A percentile compares a stretch with the other conserved stretches of the same genome.
phyloP scores from a whole-genome alignment of 2,113 vertebrate genomes.

The Scopus umbretta region DNA sequence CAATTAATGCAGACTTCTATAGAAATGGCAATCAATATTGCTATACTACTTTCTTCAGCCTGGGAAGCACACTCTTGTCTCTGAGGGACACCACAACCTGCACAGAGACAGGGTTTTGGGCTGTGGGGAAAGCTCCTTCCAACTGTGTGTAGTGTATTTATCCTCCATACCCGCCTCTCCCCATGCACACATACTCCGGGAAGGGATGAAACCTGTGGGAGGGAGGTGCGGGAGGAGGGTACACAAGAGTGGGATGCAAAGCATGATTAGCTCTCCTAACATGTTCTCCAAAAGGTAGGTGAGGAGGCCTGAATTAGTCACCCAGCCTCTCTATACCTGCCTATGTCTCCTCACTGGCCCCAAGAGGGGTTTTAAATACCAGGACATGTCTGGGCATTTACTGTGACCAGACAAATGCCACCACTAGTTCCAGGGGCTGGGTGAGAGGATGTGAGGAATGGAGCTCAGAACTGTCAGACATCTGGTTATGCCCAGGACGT shows the following conservation, averaged over 20 bases:
- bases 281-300: background rate
- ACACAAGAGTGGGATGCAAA: background rate
- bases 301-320: background rate
- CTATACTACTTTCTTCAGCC: background rate
- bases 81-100: background rate
- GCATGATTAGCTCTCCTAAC: background rate
- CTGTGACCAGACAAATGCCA: background rate
- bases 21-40: background rate
- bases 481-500: background rate
- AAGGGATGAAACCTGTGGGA: background rate
- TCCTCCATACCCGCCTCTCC: background rate
- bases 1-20: background rate
- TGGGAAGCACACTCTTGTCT: background rate
- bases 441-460: background rate
- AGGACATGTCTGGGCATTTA: background rate
- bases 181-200: rapidly evolving
- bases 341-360: background rate
- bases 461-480: background rate
- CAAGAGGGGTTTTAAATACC: background rate
- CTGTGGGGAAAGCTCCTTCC: background rate
- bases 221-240: background rate
- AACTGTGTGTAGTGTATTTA: background rate
- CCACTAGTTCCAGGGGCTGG: background rate
- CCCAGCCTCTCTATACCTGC: background rate
- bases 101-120: background rate